Percentiles rank a stretch among this genome's conserved stretches.
These are phyloP conservation scores for Phacellophora camtschatica DNA, from an alignment of 30 jellyfish, hydroid and myxozoan genomes.

Conservation along the genomic window DNA sequence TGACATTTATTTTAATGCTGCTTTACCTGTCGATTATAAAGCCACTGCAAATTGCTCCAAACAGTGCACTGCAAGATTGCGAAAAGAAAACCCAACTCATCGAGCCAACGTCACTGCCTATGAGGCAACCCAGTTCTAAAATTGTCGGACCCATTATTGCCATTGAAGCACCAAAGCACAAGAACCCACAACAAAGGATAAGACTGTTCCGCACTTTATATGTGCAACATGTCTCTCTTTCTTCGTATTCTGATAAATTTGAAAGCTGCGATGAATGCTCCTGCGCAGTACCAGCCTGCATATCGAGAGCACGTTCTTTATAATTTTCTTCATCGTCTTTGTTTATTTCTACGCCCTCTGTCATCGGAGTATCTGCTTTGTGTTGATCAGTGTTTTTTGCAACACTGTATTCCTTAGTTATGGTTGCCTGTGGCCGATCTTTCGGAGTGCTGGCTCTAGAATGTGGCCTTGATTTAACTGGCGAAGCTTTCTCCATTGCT, in stretches of 20 bases:
- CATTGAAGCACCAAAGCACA: conserved; percentile 99
- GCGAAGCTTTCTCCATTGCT: conserved; percentile 48
- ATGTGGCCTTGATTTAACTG: conserved; percentile 60
- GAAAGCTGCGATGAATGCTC: neutral
- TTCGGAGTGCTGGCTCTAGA: conserved; percentile 87
- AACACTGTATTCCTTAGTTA: neutral
- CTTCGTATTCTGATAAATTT: conserved; percentile 40
- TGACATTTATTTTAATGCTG: too few species aligned
- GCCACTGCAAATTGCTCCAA: conserved; percentile 99
- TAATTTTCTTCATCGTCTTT: neutral
- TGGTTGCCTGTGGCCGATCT: conserved; percentile 55
- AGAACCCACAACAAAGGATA: conserved; percentile 93
- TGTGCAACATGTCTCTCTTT: conserved; percentile 77
- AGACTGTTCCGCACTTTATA: conserved; percentile 91
- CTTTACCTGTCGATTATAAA: conserved; percentile 89
- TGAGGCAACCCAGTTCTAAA: conserved; percentile 93
- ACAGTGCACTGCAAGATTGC: conserved; percentile 93
- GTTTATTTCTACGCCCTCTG: neutral
- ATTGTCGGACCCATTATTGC: conserved; percentile 99
- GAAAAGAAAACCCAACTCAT: conserved; percentile 99
- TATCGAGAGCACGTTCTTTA: neutral
- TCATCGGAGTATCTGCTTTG: neutral
- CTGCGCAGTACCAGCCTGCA: neutral
- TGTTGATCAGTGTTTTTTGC: neutral
- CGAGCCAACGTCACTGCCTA: conserved; percentile 95